Base-by-base conservation (phyloP, 2,113 vertebrate genomes). In the Thamnaconus septentrionalis region DNA sequence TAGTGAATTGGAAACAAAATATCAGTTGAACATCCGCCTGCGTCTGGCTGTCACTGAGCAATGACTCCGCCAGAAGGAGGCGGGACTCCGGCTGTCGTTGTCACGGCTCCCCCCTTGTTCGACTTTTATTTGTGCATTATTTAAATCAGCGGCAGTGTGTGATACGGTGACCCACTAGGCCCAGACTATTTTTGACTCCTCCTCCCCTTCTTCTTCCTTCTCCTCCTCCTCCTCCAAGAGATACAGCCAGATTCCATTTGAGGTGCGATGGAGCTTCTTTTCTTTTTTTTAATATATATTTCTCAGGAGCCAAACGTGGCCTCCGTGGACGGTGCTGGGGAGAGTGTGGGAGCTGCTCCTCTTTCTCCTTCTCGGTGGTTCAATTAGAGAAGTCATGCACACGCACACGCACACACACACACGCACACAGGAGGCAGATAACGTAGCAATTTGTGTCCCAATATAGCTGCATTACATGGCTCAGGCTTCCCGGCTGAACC, bases 81-180 rank as follows among this genome's bases (percentile, higher is more conserved):
- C 18, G 18, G 18, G 18, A 31, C 18, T 31, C 18, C 18, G 18
- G 18, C 18, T 1, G 18, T 46, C 5, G 45, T 46, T 8, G 1
- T 46, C 45, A 46, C 5, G 45, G 8, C 45, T 46, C 6, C 52
- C 6, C 49, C 12, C 43, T 31, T 70, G 18, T 76, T 66, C 12
- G 56, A 59, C 52, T 49, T 71, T 69, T 73, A 61, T 71, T 73
- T 58, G 69, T 73, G 61, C 41, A 75, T 83, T 70, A 83, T 83
- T 77, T 66, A 71, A 69, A 59, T 47, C 52, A 2, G 53, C 52
- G 1, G 53, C 59, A 57, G 39, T 46, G 63, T 77, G 70, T 79
- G 80, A 74, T 70, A 80, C 64, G 54, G 69, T 88, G 72, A 81
- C 80, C 82, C 75, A 79, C 64, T 66, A 54, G 47, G 57, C 57